Conservation (phyloP, 2,113 vertebrate species). For the Tapirus terrestris region DNA sequence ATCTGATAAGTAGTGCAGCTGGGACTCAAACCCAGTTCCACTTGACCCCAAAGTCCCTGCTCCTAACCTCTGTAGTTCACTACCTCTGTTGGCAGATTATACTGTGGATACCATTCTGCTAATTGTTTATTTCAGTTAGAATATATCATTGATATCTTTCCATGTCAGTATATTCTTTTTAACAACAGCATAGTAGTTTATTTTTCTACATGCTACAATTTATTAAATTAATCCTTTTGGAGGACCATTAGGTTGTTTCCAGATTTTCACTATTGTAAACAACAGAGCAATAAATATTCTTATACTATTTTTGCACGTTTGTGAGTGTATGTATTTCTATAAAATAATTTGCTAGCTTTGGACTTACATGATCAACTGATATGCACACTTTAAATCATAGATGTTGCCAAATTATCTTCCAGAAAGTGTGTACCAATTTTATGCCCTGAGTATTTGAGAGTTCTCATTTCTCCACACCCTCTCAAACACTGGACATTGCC, state of each 20-base stretch:
- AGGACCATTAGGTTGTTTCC: background rate
- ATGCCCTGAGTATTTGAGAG: conserved; percentile 18
- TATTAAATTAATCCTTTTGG: background rate
- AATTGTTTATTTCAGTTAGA: background rate
- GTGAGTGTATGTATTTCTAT: background rate
- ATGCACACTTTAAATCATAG: background rate
- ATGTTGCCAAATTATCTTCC: conserved; percentile 29
- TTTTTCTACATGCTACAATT: background rate
- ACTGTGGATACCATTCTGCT: background rate
- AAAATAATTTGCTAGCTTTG: background rate
- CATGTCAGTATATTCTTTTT: background rate
- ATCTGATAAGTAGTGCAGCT: background rate
- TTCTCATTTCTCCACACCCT: background rate
- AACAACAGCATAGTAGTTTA: background rate
- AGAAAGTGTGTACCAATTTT: background rate
- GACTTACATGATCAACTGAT: background rate
- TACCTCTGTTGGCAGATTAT: background rate
- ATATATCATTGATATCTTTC: background rate
- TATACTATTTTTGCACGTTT: background rate
- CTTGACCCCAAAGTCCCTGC: background rate
- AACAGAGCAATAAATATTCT: background rate
- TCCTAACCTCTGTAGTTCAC: background rate
- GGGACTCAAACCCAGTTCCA: background rate
- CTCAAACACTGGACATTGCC: background rate
- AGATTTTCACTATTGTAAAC: conserved; percentile 7